Base-by-base conservation (phyloP, 2,113 vertebrate species). In the Dipodomys spectabilis region DNA sequence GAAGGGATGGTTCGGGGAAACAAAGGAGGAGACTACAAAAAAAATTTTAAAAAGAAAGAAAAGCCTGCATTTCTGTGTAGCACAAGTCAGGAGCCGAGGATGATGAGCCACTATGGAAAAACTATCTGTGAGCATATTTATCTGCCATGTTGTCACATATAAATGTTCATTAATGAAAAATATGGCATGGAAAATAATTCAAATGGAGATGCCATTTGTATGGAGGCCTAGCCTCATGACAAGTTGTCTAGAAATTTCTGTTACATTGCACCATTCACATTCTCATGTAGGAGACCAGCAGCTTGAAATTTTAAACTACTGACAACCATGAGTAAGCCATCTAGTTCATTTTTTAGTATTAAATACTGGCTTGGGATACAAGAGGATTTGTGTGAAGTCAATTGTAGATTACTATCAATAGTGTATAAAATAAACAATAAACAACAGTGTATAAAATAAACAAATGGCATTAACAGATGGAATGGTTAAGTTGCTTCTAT, bases 71-170 rank as follows among this genome's bases (percentile, higher is more conserved):
- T 89, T 45, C 65, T 60, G 32, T 44, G 19, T 6, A 53, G 60
- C 28, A 53, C 77, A 95, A 73, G 57, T 73, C 53, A 23, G 78
- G 94, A 95, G 88, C 65, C 93, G 94, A 95, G 0, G 77, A 93
- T 81, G 49, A 27, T 35, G 44, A 69, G 44, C 73, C 74, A 62
- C 45, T 89, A 81, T 60, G 39, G 80, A 65, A 69, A 93, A 96
- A 90, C 81, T 92, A 91, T 96, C 93, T 96, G 84, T 83, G 77
- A 64, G 73, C 28, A 71, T 89, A 44, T 75, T 78, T 8, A 4
- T 44, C 72, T 27, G 49, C 91, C 60, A 82, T 94, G 74, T 94
- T 95, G 67, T 92, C 49, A 77, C 81, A 49, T 95, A 22, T 45
- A 91, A 68, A 74, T 90, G 12, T 74, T 23, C n/a, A 92, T 39